These are phyloP conservation scores for Mastigias papua DNA, from an alignment of 30 jellyfish, hydroid and myxozoan species.

Conservation along the genomic window DNA sequence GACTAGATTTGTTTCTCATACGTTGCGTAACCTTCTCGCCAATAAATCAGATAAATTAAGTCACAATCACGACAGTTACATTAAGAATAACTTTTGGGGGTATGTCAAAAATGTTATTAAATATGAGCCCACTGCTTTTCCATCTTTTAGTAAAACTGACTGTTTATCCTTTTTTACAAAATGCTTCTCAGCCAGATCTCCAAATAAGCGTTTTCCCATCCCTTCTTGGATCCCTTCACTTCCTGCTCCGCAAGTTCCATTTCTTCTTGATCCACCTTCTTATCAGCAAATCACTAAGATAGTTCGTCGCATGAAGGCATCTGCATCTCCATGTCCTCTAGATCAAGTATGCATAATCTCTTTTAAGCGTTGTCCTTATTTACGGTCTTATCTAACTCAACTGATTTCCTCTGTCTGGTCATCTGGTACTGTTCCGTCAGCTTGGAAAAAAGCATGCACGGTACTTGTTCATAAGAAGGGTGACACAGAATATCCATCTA, in stretches of 20 bases:
- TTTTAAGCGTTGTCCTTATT: slow-evolving; percentile 11
- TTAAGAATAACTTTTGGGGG: neutral
- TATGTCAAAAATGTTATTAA: neutral
- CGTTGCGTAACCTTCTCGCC: neutral
- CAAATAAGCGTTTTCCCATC: neutral
- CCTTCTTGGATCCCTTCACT: slow-evolving; percentile 35
- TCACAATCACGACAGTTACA: neutral
- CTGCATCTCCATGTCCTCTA: slow-evolving; percentile 41
- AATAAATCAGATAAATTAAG: neutral
- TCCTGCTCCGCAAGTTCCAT: neutral
- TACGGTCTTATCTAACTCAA: slow-evolving; percentile 3
- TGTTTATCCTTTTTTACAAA: too few species aligned
- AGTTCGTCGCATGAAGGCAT: slow-evolving; percentile 16
- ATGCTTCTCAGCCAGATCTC: slow-evolving; percentile 8
- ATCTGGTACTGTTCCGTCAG: neutral
- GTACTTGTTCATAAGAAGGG: slow-evolving; percentile 38
- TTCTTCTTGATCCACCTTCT: slow-evolving; percentile 12
- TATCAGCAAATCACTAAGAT: slow-evolving; percentile 16
- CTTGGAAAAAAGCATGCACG: slow-evolving; percentile 50
- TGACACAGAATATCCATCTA: neutral
- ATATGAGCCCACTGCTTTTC: neutral
- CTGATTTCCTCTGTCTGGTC: neutral
- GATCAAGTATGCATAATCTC: slow-evolving; percentile 33
- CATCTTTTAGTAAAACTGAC: too few species aligned
- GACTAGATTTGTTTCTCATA: neutral